Percentiles rank a stretch among this genome's conserved stretches.
phyloP scores from a whole-genome alignment of 2,888 invertebrate species.

The Therioaphis trifolii region DNA sequence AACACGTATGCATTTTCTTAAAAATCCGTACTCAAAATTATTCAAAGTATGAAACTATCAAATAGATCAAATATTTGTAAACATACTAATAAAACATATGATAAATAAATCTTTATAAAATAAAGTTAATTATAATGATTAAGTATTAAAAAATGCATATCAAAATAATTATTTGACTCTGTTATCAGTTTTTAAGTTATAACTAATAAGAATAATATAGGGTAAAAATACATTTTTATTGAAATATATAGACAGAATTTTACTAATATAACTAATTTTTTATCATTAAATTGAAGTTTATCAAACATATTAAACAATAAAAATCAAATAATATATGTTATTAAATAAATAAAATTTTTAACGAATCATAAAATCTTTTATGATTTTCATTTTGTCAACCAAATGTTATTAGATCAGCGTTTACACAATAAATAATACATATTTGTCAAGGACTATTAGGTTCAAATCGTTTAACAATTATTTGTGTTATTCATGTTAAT shows the following conservation, averaged over 20 bases:
- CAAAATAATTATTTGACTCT: neutral
- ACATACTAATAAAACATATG: too few relatives aligned
- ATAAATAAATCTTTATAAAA: too few relatives aligned
- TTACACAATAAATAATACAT: conserved; percentile 15
- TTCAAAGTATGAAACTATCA: too few relatives aligned
- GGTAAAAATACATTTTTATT: neutral
- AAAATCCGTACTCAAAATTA: too few relatives aligned
- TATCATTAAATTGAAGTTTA: conserved; percentile 9
- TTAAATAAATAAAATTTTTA: neutral
- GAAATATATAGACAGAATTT: neutral
- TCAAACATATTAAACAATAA: neutral
- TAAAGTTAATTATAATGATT: too few relatives aligned
- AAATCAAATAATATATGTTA: conserved; percentile 4
- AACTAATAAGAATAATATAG: neutral
- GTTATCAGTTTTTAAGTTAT: neutral
- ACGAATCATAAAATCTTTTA: neutral
- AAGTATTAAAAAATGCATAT: too few relatives aligned
- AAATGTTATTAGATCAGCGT: conserved; percentile 14
- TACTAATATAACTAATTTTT: neutral
- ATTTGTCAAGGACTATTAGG: conserved; percentile 27
- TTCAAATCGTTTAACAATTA: conserved; percentile 30
- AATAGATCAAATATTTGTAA: too few relatives aligned
- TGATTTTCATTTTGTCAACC: neutral
- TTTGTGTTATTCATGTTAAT: too few relatives aligned
- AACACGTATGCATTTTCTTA: too few relatives aligned